These are phyloP conservation scores for Coenobita brevimanus DNA, from an alignment of 1,140 invertebrate species.

Conservation along the genomic window DNA sequence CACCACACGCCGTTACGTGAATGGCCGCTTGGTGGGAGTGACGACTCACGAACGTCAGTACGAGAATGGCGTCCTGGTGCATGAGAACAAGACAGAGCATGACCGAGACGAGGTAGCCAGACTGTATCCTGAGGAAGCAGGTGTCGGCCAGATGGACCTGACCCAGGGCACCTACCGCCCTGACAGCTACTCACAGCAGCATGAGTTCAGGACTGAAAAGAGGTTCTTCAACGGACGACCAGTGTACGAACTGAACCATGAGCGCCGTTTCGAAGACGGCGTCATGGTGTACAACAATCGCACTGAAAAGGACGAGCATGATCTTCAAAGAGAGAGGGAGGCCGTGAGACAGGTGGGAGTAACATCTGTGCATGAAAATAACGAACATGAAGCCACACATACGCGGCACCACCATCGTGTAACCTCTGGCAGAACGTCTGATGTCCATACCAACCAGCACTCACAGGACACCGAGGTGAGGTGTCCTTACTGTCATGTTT, in stretches of 20 bases:
- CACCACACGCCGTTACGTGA: conserved; percentile 28
- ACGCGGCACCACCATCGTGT: conserved; percentile 30
- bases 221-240: conserved; percentile 42
- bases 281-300: conserved; percentile 38
- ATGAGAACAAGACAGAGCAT: conserved; percentile 45
- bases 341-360: no score
- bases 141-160: conserved; percentile 24
- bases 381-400: conserved; percentile 32
- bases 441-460: no score
- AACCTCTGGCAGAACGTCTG: conserved; percentile 1
- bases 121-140: conserved; percentile 8
- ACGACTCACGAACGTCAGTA: conserved; percentile 39
- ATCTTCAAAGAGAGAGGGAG: background rate
- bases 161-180: conserved; percentile 35
- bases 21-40: conserved; percentile 40
- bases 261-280: conserved; percentile 38
- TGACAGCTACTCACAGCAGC: conserved; percentile 44
- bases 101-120: conserved; percentile 20
- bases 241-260: conserved; percentile 51
- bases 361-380: no score
- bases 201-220: conserved; percentile 48
- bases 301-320: conserved; percentile 41
- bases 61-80: conserved; percentile 31
- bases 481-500: no score
- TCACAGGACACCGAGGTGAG: no score